Evolutionary conservation across 2,113 vertebrate species (phyloP).

Genomic region (Pandion haliaetus): DNA sequence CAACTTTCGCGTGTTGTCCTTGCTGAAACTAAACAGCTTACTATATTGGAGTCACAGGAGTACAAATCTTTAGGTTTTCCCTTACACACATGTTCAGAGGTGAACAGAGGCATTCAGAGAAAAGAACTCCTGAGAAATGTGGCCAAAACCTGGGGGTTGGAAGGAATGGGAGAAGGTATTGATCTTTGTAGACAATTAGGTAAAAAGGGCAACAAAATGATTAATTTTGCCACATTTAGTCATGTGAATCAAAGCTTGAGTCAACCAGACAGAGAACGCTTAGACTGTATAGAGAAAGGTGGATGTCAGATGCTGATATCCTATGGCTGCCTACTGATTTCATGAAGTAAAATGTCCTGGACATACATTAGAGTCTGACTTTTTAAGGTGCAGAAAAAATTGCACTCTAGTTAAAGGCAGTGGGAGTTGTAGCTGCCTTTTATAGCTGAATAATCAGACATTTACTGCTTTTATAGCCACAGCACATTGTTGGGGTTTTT

Average conservation of each 20-base stretch:
- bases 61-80: neutral
- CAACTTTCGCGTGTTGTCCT: neutral
- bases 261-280: neutral
- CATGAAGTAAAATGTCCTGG: neutral
- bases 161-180: neutral
- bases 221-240: neutral
- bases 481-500: too few relatives aligned
- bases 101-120: neutral
- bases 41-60: rapidly evolving
- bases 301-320: neutral
- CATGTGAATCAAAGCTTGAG: neutral
- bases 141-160: neutral
- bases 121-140: neutral
- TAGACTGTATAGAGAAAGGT: neutral
- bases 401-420: neutral
- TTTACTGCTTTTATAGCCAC: neutral
- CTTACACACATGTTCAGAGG: neutral
- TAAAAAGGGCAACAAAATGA: neutral
- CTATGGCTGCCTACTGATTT: neutral
- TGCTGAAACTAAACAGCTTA: neutral
- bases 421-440: neutral
- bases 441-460: neutral
- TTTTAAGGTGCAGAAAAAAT: neutral
- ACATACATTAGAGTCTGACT: neutral
- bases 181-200: neutral